These are phyloP conservation scores for Bruchidius siliquastri DNA, from an alignment of 2,888 invertebrate species.

Conservation along the genomic window DNA sequence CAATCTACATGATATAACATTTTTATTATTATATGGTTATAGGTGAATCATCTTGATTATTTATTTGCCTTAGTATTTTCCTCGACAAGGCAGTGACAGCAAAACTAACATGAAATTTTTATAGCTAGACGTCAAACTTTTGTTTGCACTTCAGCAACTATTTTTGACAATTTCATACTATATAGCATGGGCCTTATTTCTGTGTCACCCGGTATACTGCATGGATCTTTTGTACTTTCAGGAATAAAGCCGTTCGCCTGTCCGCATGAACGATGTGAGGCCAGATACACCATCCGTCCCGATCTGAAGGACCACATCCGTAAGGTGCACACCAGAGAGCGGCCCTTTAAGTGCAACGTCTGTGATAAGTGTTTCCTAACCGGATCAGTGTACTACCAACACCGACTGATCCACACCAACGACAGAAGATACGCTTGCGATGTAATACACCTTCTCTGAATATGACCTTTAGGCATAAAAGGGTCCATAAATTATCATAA, in stretches of 20 bases:
- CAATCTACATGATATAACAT: too few relatives aligned
- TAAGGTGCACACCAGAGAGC: constrained; percentile 60
- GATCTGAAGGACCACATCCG: constrained; percentile 61
- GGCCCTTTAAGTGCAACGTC: constrained; percentile 58
- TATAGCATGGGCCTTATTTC: too few relatives aligned
- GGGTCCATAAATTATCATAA: background rate
- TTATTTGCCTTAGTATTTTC: too few relatives aligned
- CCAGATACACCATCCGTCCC: constrained; percentile 59
- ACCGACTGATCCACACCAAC: constrained; percentile 58
- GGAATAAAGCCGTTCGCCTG: constrained; percentile 62
- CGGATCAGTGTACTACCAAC: constrained; percentile 61
- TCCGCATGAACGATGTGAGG: constrained; percentile 55
- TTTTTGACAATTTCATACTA: too few relatives aligned
- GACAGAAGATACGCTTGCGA: constrained; percentile 61
- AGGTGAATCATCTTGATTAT: too few relatives aligned
- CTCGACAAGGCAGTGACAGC: too few relatives aligned
- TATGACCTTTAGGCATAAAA: background rate
- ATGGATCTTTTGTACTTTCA: constrained; percentile 26
- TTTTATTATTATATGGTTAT: too few relatives aligned
- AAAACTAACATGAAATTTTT: too few relatives aligned
- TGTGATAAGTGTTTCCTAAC: constrained; percentile 60
- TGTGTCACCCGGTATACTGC: too few relatives aligned
- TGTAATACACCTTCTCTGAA: constrained; percentile 37
- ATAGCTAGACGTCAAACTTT: too few relatives aligned
- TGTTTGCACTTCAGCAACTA: too few relatives aligned